Conservation (phyloP, 2,888 invertebrate genomes). For the Coelogynopora nodosa region DNA sequence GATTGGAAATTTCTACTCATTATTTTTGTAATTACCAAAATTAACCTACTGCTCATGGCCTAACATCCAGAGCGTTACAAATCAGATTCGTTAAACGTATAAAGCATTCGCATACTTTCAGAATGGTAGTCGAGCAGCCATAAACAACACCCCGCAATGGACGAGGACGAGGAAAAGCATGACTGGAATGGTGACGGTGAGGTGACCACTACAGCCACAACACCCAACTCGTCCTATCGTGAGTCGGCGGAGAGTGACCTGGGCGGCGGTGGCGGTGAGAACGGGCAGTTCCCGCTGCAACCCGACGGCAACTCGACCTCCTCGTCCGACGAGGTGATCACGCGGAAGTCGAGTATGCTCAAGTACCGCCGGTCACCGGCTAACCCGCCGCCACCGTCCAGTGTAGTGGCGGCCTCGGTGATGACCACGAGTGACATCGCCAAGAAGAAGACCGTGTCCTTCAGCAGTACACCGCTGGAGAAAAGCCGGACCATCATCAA, state of each 20-base stretch:
- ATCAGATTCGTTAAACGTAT: too few species aligned
- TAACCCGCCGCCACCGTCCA: background rate
- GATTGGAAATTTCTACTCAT: too few species aligned
- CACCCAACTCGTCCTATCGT: background rate
- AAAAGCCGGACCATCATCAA: constrained; percentile 63
- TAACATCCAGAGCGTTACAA: too few species aligned
- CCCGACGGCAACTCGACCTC: background rate
- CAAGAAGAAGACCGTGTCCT: constrained; percentile 62
- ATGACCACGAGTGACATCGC: constrained; percentile 49
- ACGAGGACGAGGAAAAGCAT: background rate
- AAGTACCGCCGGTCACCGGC: background rate
- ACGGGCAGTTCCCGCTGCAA: background rate
- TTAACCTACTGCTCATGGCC: too few species aligned
- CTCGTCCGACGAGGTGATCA: background rate
- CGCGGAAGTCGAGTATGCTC: constrained; percentile 6
- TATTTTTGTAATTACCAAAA: too few species aligned
- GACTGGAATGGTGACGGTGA: background rate
- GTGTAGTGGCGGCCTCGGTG: background rate
- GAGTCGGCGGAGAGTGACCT: background rate
- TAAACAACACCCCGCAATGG: background rate
- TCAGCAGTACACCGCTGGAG: constrained; percentile 62
- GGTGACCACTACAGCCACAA: background rate
- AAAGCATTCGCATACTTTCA: too few species aligned
- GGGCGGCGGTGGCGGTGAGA: background rate
- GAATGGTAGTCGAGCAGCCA: too few species aligned